phyloP scores from a whole-genome alignment of 2,113 vertebrate species.

The Ceyx margarethae region DNA sequence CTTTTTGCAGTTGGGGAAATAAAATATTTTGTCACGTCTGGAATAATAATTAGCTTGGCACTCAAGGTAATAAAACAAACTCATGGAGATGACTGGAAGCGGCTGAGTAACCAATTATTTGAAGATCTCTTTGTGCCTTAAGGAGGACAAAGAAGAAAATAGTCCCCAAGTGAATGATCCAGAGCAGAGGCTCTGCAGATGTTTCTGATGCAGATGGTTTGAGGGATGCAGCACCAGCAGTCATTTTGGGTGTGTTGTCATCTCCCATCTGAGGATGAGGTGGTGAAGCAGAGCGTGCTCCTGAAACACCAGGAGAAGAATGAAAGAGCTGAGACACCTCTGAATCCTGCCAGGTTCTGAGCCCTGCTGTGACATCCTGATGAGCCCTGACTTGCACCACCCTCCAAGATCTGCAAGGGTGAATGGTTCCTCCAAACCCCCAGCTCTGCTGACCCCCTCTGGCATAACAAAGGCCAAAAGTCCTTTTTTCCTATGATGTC shows the following conservation, averaged over 20 bases:
- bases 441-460: background rate
- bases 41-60: constrained; percentile 51
- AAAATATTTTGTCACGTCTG: constrained; percentile 49
- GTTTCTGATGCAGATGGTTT: constrained; percentile 19
- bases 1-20: constrained; percentile 35
- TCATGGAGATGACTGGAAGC: constrained; percentile 43
- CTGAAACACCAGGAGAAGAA: background rate
- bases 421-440: background rate
- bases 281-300: background rate
- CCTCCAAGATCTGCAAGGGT: background rate
- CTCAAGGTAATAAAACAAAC: constrained; percentile 51
- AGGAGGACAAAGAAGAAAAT: constrained; percentile 20
- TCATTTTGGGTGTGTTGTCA: background rate
- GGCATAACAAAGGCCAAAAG: background rate
- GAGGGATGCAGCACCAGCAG: background rate
- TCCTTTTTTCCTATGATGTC: background rate
- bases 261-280: background rate
- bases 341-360: background rate
- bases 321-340: background rate
- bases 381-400: background rate
- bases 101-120: constrained; percentile 33
- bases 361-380: background rate
- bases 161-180: background rate
- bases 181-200: background rate
- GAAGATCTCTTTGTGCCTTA: constrained; percentile 12